Evolutionary conservation across 2,888 invertebrate genomes (phyloP), one percentile per base, ranked within the genome.

Genomic region (Idaea aversata): DNA sequence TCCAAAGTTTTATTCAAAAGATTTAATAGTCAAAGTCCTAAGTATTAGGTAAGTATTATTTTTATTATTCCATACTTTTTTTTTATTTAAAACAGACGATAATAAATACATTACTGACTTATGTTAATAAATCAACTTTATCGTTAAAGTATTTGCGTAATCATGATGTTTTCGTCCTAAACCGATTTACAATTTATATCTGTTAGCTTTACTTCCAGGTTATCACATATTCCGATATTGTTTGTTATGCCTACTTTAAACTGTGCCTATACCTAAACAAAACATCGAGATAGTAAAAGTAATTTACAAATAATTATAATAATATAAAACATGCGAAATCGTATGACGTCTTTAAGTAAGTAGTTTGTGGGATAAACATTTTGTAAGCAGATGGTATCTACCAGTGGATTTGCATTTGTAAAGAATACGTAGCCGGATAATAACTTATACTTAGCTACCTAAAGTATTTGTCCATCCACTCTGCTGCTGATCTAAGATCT

Each of bases 201-300:
- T 70, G 62, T 73, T 70, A 68, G 58, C 77, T 77, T 82, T 78
- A 75, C 76, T 76, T 76, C 65, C 82, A 82, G 83, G 82, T 86
- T 86, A 86, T 86, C 83, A 70, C 59, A 61, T 64, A 63, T 67
- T 63, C 70, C 71, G 74, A 72, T 67, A 72, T 70, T 69, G 72
- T 65, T 70, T 73, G 70, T 63, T 66, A 62, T 71, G 70, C 70
- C 66, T 68, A 71, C 63, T 67, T 68, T 67, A 59, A 58, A 5
- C 36, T 35, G 38, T 47, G 47, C 47, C 47, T 47, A 47, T 47
- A 47, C 47, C 36, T 47, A 47, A 47, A 47, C 5, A 47, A 47
- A 58, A 61, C 15, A 35, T 34, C 34, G 34, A 6, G 59, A 64
- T 59, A 34, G 16, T 59, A 16, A 38, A 63, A 47, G 38, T 57